Base-by-base conservation (phyloP, 1,140 invertebrate species). In the Pygmarrhopalites habei region DNA sequence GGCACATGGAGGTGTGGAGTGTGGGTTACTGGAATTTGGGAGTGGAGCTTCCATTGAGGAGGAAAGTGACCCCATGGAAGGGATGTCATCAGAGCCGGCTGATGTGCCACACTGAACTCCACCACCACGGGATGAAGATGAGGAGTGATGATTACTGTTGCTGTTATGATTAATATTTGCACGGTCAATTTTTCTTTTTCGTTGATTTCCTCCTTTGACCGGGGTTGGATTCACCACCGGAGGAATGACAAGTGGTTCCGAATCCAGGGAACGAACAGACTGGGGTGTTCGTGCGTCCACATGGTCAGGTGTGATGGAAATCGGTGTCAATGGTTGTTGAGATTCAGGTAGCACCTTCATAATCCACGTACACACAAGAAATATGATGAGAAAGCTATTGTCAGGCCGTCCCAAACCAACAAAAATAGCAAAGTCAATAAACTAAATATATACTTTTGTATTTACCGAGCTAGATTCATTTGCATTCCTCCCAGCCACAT, bases 281-380 rank as follows among this genome's bases (percentile, higher is more conserved):
- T 66, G 60, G 14, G 69, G 65, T 30, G 65, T 67, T 35, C 65
- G 60, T 44, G 59, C 60, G 15, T 67, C 66, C 3, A 35, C 26
- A 43, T 70, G 70, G 32, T 70, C 70, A 7, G 66, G 53, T 2
- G 65, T 62, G 17, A 64, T 56, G 19, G 70, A 70, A 47, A 67
- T 68, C 15, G 70, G 67, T n/a, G 67, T 70, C 35, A 70, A 52
- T 47, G 70, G 70, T 39, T 68, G 70, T 39, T 68, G 70, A 28
- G 70, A 68, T 26, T 71, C 70, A 7, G 62, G 47, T 28, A 62
- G 55, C 29, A 59, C 41, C 60, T 63, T 53, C 14, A 59, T 7
- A 39, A 26, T 21, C 30, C 12, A 30, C 7, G 25, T 30, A 53
- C 25, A 14, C 21, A 28, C 12, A n/a, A n/a, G n/a, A n/a, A n/a